Evolutionary conservation across 2,797 vertebrate species (phyloP), one percentile per base, ranked within the genome.

Genomic region (Schizothorax lantsangensis): DNA sequence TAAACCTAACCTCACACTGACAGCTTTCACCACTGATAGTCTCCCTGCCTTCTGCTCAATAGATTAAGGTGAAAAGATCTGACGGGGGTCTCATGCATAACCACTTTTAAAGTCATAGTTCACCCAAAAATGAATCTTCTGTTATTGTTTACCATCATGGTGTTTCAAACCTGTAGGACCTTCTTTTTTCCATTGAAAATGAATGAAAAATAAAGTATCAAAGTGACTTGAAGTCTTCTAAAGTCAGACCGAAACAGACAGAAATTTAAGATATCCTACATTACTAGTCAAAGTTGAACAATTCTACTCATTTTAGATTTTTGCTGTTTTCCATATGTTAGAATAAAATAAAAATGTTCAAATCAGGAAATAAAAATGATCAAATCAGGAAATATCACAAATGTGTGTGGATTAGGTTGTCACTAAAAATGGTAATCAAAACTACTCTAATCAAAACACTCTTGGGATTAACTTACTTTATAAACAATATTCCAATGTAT

Each of bases 51-150:
- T 72, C 83, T 85, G 69, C 64, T 87, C 59, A 19, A 7, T 47
- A 45, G 26, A 75, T 68, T 38, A 49, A 68, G 26, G 43, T 49
- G 59, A 49, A 68, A 21, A 49, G 43, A 68, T 43, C 92, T 93
- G 91, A 92, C 6, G 92, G 12, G 82, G 66, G 47, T 59, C 43
- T 49, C 6, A 1, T 36, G 19, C 43, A 15, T 8, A 19, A 77
- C 19, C 72, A 30, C 54, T 75, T 64, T 81, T 15, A 68, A 81
- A 68, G 2, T 23, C 17, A 80, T 30, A 45, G n/a, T 80, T 80
- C n/a, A 64, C 15, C 38, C 57, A 6, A 64, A 80, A 64, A 80
- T 79, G 2, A 45, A 80, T 45, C 38, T 45, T 79, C 23, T 79
- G 23, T 26, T 59, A 17, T 79, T 79, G 54, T 79, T 17, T 79